Percentiles rank a stretch among this genome's conserved stretches.
phyloP scores from a whole-genome alignment of 2,113 vertebrate species.

The Melanerpes aurifrons region DNA sequence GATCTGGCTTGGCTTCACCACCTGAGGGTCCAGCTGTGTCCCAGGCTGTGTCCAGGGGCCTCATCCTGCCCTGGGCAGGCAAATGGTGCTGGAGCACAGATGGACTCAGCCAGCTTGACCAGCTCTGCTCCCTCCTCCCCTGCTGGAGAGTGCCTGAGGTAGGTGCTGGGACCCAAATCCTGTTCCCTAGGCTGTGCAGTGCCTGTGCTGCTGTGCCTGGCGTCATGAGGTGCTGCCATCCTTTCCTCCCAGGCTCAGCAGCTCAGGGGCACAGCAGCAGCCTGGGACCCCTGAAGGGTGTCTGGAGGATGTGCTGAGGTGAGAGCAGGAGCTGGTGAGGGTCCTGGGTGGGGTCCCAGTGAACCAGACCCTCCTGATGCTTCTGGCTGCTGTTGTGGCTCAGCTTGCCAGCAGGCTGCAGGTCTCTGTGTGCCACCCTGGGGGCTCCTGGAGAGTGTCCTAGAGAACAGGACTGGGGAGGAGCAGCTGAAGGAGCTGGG shows the following conservation, averaged over 20 bases:
- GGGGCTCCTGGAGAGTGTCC: background rate
- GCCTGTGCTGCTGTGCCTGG: background rate
- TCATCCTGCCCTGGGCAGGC: background rate
- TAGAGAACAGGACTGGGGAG: too few relatives aligned
- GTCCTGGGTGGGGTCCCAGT: background rate
- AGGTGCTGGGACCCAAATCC: background rate
- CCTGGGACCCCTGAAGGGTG: background rate
- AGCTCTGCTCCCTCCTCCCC: background rate
- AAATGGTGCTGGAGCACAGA: accelerated
- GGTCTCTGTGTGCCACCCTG: background rate
- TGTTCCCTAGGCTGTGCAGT: too few relatives aligned
- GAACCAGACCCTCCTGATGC: background rate
- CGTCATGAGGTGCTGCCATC: background rate
- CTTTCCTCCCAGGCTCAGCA: background rate
- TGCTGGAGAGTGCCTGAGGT: accelerated
- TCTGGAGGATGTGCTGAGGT: background rate
- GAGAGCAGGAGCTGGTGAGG: background rate
- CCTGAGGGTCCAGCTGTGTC: background rate
- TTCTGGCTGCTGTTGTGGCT: background rate
- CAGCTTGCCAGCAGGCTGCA: accelerated
- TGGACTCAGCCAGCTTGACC: background rate
- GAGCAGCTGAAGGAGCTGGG: too few relatives aligned
- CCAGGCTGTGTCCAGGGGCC: accelerated
- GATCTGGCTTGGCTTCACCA: accelerated
- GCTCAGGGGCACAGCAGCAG: background rate